Percentiles rank a stretch among this genome's conserved stretches.
Evolutionary conservation across 2,888 invertebrate genomes (phyloP).

Genomic region (Drosophila pseudotalamancana): DNA sequence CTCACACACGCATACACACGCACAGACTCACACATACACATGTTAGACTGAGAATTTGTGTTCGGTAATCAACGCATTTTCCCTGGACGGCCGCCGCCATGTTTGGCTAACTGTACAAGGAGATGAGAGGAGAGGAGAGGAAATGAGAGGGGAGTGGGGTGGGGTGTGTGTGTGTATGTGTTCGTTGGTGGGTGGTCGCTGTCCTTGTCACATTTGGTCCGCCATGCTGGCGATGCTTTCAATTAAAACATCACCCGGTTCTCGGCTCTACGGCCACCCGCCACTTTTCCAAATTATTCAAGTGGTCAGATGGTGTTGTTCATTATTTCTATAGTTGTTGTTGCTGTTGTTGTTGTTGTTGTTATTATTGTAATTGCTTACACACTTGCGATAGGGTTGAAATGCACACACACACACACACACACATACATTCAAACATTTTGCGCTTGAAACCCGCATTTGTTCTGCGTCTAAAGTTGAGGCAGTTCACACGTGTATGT

Average conservation of each 20-base stretch:
- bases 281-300: constrained; percentile 68
- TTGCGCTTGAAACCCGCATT: constrained; percentile 23
- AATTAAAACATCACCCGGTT: constrained; percentile 72
- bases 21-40: not conserved
- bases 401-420: constrained; percentile 33
- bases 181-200: constrained; percentile 28
- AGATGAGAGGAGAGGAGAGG: constrained; percentile 13
- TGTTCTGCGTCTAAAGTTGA: constrained; percentile 34
- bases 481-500: constrained; percentile 37
- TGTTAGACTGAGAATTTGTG: constrained; percentile 25
- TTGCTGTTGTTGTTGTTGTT: constrained; percentile 36
- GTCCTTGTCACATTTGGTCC: constrained; percentile 45
- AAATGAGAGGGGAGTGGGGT: not conserved
- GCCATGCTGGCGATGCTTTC: constrained; percentile 69
- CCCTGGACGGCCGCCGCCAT: constrained; percentile 60
- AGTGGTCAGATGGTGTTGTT: constrained; percentile 79
- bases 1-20: not conserved
- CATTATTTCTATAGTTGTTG: constrained; percentile 68
- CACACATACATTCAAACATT: constrained; percentile 2
- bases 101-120: constrained; percentile 46
- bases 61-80: constrained; percentile 45
- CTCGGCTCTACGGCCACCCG: constrained; percentile 19
- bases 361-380: constrained; percentile 52
- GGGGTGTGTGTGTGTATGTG: too few relatives aligned
- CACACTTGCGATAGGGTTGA: constrained; percentile 69